These are phyloP conservation scores for Stegodyphus dumicola DNA, from an alignment of 1,140 invertebrate genomes.

Conservation along the genomic window DNA sequence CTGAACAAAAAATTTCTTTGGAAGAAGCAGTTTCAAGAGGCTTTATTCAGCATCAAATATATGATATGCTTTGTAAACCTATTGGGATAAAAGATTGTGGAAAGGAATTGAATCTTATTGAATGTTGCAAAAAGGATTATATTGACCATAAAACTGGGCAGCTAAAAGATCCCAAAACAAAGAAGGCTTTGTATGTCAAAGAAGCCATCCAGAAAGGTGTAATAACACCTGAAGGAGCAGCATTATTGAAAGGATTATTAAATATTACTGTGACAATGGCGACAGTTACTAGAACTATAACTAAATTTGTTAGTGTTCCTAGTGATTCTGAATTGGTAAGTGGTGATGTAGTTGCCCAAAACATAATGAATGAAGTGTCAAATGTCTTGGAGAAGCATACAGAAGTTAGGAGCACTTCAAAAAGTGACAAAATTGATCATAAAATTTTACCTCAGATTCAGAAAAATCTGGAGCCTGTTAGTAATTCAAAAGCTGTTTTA, in stretches of 20 bases:
- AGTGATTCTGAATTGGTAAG: constrained; percentile 65
- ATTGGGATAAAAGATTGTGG: constrained; percentile 80
- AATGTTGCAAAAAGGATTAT: constrained; percentile 84
- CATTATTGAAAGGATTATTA: constrained; percentile 82
- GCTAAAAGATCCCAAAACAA: constrained; percentile 81
- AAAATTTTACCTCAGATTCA: too few relatives aligned
- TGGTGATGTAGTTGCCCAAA: neutral
- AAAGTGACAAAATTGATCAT: too few relatives aligned
- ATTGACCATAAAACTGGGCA: constrained; percentile 89
- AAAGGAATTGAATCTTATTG: constrained; percentile 82
- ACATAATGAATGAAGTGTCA: neutral
- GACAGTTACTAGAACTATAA: constrained; percentile 83
- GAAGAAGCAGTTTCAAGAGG: constrained; percentile 70
- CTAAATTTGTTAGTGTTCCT: constrained; percentile 79
- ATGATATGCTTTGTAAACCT: constrained; percentile 84
- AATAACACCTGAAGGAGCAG: constrained; percentile 86
- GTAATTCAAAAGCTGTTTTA: neutral
- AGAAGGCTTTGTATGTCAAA: constrained; percentile 82
- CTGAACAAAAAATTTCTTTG: constrained; percentile 79
- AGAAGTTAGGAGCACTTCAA: neutral
- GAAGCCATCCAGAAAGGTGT: constrained; percentile 85
- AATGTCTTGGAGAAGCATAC: neutral
- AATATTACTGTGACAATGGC: constrained; percentile 87
- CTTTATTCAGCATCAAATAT: constrained; percentile 77
- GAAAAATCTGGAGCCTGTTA: neutral